These are phyloP conservation scores for Diachasmimorpha longicaudata DNA, from an alignment of 1,140 invertebrate genomes.

Conservation along the genomic window DNA sequence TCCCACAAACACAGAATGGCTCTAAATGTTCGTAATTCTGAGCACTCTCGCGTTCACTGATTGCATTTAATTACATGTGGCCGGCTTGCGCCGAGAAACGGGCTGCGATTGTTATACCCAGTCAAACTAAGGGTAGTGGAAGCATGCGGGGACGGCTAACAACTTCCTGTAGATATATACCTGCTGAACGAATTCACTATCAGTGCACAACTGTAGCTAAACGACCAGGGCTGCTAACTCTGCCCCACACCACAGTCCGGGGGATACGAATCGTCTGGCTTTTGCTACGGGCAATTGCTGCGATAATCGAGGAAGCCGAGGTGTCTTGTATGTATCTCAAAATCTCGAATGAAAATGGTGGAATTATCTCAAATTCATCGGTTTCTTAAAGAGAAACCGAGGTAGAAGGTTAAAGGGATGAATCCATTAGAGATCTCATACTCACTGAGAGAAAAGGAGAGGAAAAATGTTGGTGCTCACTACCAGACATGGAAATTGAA, in stretches of 20 bases:
- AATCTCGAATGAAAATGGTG: not conserved
- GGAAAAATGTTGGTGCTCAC: too few species aligned
- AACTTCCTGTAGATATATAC: constrained; percentile 22
- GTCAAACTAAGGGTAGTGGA: not conserved
- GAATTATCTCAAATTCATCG: not conserved
- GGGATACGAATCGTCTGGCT: not conserved
- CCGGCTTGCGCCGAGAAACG: constrained; percentile 8
- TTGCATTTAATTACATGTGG: constrained; percentile 33
- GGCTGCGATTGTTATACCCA: constrained; percentile 17
- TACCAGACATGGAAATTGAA: too few species aligned
- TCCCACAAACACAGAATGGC: not conserved
- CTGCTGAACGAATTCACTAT: not conserved
- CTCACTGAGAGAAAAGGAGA: too few species aligned
- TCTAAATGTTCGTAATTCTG: constrained; percentile 25
- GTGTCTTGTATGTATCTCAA: not conserved
- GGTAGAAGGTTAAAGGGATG: too few species aligned
- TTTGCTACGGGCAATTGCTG: constrained; percentile 1
- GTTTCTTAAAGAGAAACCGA: not conserved
- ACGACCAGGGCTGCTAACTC: not conserved
- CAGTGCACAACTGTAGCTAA: not conserved
- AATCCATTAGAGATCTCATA: too few species aligned
- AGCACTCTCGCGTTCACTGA: constrained; percentile 27
- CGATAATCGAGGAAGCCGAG: constrained; percentile 3
- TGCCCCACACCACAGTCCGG: not conserved
- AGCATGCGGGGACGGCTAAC: constrained; percentile 5